Conservation (phyloP, 1,140 invertebrate genomes). For the Drosophila suzukii region DNA sequence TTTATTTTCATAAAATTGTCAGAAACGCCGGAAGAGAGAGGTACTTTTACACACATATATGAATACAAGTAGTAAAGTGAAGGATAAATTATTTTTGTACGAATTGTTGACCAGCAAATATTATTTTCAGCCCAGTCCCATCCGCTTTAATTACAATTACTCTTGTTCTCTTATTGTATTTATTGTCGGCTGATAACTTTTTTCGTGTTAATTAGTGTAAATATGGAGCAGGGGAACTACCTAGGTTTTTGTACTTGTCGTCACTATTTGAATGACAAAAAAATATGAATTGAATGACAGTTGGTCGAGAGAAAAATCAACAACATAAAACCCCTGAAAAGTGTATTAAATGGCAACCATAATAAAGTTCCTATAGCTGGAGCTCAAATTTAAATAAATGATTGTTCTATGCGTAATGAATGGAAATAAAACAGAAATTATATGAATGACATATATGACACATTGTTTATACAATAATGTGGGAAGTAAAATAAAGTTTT, state of each 20-base stretch:
- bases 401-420: constrained; percentile 33
- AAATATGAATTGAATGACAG: constrained; percentile 34
- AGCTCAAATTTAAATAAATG: constrained; percentile 6
- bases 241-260: constrained; percentile 4
- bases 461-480: constrained; percentile 8
- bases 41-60: neutral
- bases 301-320: constrained; percentile 36
- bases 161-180: constrained; percentile 14
- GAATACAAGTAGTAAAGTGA: neutral
- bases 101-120: constrained; percentile 38
- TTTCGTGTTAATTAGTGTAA: constrained; percentile 52
- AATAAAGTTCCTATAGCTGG: constrained; percentile 24
- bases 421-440: constrained; percentile 22
- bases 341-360: constrained; percentile 27
- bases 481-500: neutral
- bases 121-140: constrained; percentile 28
- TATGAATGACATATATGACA: constrained; percentile 30
- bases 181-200: constrained; percentile 24
- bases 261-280: constrained; percentile 19
- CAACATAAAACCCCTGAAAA: constrained; percentile 20
- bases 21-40: neutral
- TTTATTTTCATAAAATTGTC: constrained; percentile 22
- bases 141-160: constrained; percentile 37
- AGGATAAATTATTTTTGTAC: constrained; percentile 40
- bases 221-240: neutral